Conservation (phyloP, 2,888 invertebrate genomes). For the Punctoribates punctum region DNA sequence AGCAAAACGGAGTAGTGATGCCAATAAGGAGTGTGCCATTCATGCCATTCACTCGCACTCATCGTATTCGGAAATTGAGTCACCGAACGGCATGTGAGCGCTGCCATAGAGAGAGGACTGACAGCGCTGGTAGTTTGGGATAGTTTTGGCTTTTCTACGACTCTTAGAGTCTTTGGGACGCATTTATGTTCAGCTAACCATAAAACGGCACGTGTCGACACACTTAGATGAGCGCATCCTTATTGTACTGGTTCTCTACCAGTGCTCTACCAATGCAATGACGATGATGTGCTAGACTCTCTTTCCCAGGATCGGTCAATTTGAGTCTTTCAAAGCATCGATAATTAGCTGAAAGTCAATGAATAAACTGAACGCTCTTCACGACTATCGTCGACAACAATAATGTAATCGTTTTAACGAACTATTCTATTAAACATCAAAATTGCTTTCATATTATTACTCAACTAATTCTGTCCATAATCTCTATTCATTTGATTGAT, state of each 20-base stretch:
- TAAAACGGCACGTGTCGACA: conserved; percentile 37
- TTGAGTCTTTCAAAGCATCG: not conserved
- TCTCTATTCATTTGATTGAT: too few species aligned
- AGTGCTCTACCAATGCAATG: not conserved
- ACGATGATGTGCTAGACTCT: not conserved
- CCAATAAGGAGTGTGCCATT: conserved; percentile 27
- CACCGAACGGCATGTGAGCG: conserved; percentile 10
- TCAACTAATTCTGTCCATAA: too few species aligned
- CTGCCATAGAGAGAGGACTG: not conserved
- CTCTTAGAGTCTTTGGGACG: not conserved
- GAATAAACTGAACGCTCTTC: not conserved
- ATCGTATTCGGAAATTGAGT: conserved; percentile 31
- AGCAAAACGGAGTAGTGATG: conserved; percentile 20
- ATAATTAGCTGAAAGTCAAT: conserved; percentile 30
- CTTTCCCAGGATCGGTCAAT: conserved; percentile 19
- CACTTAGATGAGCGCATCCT: conserved; percentile 32
- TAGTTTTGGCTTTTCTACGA: not conserved
- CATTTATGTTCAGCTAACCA: conserved; percentile 29
- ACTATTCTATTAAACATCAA: not conserved
- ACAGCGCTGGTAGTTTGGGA: not conserved
- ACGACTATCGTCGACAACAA: not conserved
- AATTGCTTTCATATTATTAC: not conserved
- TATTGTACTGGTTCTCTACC: not conserved
- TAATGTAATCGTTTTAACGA: not conserved
- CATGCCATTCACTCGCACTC: not conserved